A percentile compares a stretch with the other conserved stretches of the same genome.
Evolutionary conservation across 2,797 vertebrate species (phyloP).

Genomic region (Eremophila alpestris): DNA sequence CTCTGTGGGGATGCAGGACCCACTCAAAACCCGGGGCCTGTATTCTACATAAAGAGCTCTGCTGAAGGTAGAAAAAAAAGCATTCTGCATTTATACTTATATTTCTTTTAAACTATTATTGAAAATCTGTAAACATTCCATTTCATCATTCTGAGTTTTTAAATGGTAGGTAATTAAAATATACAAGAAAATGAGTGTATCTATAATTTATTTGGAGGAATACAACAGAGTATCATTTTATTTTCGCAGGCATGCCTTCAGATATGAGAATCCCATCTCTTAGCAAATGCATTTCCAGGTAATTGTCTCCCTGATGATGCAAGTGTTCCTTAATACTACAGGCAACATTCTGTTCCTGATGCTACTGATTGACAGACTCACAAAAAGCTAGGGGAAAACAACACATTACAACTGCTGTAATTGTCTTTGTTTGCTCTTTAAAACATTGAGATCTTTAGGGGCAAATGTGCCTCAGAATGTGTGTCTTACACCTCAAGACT

Average conservation of each 20-base stretch:
- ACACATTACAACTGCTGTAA: slow-evolving; percentile 3
- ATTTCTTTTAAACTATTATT: background rate
- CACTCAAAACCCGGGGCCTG: background rate
- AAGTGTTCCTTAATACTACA: background rate
- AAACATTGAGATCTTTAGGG: background rate
- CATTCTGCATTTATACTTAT: background rate
- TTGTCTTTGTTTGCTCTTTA: slow-evolving; percentile 8
- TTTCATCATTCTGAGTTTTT: background rate
- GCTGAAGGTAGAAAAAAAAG: background rate
- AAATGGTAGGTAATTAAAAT: background rate
- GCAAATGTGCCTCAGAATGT: background rate
- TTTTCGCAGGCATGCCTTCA: background rate
- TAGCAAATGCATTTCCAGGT: background rate
- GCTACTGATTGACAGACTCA: background rate
- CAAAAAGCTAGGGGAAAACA: background rate
- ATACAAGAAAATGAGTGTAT: background rate
- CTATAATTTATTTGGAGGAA: background rate
- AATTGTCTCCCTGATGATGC: background rate
- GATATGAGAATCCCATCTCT: background rate
- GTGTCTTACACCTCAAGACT: background rate
- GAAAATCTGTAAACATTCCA: background rate
- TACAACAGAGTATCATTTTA: background rate
- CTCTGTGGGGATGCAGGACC: background rate
- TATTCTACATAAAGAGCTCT: background rate
- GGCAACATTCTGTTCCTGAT: background rate